phyloP scores from a whole-genome alignment of 2,888 invertebrate species.

The Scaptomyza caliginosa region DNA sequence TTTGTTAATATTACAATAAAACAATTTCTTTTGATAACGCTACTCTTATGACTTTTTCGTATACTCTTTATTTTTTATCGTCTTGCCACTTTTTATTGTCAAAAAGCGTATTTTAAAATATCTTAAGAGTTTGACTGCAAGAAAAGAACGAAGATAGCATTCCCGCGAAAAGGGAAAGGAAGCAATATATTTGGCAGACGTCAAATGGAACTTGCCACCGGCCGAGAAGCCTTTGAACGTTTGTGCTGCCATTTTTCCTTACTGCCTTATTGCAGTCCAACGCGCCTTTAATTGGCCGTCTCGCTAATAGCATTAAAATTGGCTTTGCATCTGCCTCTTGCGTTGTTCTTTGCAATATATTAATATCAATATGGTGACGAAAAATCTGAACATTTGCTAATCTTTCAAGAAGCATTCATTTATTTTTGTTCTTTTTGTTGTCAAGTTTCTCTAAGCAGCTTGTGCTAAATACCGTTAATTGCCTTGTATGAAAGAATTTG shows the following conservation, averaged over 20 bases:
- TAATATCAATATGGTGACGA: background rate
- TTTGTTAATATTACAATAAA: no score
- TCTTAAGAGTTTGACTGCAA: conserved; percentile 24
- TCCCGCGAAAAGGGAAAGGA: no score
- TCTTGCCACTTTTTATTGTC: conserved; percentile 17
- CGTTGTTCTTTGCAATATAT: background rate
- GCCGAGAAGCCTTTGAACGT: conserved; percentile 6
- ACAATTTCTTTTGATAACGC: background rate
- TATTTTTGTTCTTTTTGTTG: background rate
- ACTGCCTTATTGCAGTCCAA: conserved; percentile 14
- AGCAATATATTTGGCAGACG: conserved; percentile 45
- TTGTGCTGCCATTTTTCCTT: conserved; percentile 13
- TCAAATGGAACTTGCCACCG: conserved; percentile 15
- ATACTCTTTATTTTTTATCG: conserved; percentile 19
- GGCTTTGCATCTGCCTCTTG: conserved; percentile 7
- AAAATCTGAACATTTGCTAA: background rate
- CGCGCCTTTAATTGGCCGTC: conserved; percentile 46
- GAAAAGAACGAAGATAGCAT: conserved; percentile 2
- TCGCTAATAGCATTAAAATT: conserved; percentile 9
- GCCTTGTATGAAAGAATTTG: conserved; percentile 27
- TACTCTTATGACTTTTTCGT: background rate
- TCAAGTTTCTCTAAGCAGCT: conserved; percentile 31
- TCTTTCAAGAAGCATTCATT: background rate
- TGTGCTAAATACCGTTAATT: conserved; percentile 62
- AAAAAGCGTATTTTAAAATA: conserved; percentile 43